Evolutionary conservation across 2,888 invertebrate genomes (phyloP).

Genomic region (Muschampia plurimacula): DNA sequence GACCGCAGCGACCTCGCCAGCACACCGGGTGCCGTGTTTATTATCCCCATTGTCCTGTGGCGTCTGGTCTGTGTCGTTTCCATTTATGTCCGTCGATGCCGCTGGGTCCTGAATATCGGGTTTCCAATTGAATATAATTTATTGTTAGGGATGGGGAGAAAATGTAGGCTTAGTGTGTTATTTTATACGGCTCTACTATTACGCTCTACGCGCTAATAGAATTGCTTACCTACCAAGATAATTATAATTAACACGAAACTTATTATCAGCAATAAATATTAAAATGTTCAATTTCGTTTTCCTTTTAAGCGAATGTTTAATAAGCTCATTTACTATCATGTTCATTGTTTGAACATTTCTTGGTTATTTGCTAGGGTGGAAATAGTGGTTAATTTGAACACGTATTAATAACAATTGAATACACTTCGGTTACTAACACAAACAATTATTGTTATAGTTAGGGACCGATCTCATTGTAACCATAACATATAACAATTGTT

Average conservation of each 20-base stretch:
- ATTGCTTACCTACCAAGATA: not conserved
- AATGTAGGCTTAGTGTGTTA: conserved; percentile 7
- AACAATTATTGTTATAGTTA: conserved; percentile 12
- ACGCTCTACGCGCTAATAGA: conserved; percentile 19
- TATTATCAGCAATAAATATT: conserved; percentile 18
- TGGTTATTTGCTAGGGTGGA: conserved; percentile 11
- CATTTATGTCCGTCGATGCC: conserved; percentile 99
- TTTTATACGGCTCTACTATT: conserved; percentile 16
- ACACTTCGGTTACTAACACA: conserved; percentile 8
- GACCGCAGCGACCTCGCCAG: conserved; percentile 92
- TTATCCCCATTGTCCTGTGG: conserved; percentile 85
- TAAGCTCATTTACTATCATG: conserved; percentile 14
- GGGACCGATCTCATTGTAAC: too few species aligned
- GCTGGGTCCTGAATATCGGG: conserved; percentile 94
- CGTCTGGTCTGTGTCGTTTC: conserved; percentile 98
- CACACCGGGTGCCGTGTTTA: conserved; percentile 89
- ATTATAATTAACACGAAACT: conserved; percentile 16
- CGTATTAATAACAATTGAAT: conserved; percentile 26
- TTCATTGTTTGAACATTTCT: not conserved
- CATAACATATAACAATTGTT: not conserved
- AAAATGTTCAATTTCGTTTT: conserved; percentile 17
- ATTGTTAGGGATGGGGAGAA: conserved; percentile 24
- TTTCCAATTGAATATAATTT: conserved; percentile 84
- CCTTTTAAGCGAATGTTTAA: conserved; percentile 21
- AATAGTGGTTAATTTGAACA: conserved; percentile 22